These are phyloP conservation scores for Lissocephala sabroskyi DNA, from an alignment of 2,888 invertebrate genomes.

Conservation along the genomic window DNA sequence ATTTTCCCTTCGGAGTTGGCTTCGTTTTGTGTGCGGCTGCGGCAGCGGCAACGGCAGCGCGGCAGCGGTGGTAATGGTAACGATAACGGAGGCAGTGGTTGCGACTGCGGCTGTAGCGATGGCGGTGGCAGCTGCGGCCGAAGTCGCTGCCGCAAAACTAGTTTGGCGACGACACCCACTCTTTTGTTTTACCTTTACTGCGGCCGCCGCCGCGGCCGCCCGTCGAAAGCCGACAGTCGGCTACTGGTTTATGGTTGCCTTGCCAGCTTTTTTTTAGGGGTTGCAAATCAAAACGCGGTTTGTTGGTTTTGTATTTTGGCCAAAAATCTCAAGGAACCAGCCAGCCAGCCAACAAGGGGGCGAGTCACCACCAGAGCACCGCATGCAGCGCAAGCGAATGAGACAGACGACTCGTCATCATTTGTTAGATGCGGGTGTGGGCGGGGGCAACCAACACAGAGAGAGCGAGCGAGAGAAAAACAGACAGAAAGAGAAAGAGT, in stretches of 20 bases:
- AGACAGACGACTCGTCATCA: too few species aligned
- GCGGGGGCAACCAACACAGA: not conserved
- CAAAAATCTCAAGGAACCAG: too few species aligned
- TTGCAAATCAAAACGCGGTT: conserved; percentile 66
- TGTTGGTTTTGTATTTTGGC: conserved; percentile 66
- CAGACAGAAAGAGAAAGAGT: not conserved
- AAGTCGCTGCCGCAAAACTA: conserved; percentile 50
- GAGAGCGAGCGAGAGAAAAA: conserved; percentile 4
- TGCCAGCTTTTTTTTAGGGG: too few species aligned
- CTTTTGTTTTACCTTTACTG: conserved; percentile 16
- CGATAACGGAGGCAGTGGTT: not conserved
- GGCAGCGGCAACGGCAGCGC: not conserved
- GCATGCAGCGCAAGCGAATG: conserved; percentile 1
- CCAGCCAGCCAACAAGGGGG: too few species aligned
- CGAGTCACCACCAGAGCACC: too few species aligned
- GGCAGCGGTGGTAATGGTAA: not conserved
- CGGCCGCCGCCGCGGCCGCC: conserved; percentile 41
- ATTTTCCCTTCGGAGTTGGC: too few species aligned
- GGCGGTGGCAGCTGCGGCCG: conserved; percentile 32
- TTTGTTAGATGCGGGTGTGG: too few species aligned
- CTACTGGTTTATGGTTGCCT: too few species aligned
- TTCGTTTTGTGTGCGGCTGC: too few species aligned
- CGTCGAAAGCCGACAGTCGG: too few species aligned
- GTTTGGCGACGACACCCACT: conserved; percentile 36
- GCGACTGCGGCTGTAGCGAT: conserved; percentile 4